Base-by-base conservation (phyloP, 2,113 vertebrate genomes). In the Anoplopoma fimbria region DNA sequence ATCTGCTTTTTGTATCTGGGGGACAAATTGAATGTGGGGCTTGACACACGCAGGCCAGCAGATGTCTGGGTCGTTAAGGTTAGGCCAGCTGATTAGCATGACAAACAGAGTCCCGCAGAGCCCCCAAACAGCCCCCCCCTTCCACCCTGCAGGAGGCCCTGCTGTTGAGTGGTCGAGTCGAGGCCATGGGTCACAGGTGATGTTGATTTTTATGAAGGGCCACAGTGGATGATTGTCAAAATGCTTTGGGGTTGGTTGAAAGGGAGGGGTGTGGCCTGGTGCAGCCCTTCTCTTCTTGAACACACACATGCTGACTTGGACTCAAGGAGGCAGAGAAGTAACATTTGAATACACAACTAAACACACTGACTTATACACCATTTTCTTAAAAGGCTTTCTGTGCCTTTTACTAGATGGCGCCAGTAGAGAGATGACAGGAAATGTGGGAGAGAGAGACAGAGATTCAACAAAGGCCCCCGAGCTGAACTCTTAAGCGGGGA, bases 51-150 rank as follows among this genome's bases (percentile, higher is more conserved):
- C 88, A 82, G 91, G 64, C 79, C 88, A 93, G 94, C 93, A 94
- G 94, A 95, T 95, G 94, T 95, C 92, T 92, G 85, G 91, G 93
- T 94, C 89, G 47, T 86, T 90, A 86, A 93, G 93, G 93, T 92
- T 93, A 93, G 89, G 84, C 88, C 92, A 84, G 77, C 87, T 95
- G 88, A 93, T 92, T 95, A 94, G 93, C 92, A 95, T 95, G 92
- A 95, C 94, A 95, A 94, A 93, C 89, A 74, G 55, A 38, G 33
- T 36, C 55, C 77, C 58, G 21, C 69, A 33, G 34, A 27, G 64
- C 67, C 15, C 55, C 63, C 33, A 27, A 69, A 55, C 42, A 69
- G 58, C 77, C 63, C 71, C 75, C 57, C 73, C 49, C 75, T n/a
- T n/a, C 64, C 64, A 69, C 85, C 58, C 85, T 23, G 36, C 64